Percentiles rank a stretch among this genome's conserved stretches.
These are phyloP conservation scores for Drosophila busckii DNA, from an alignment of 1,140 invertebrate genomes.

Conservation along the genomic window DNA sequence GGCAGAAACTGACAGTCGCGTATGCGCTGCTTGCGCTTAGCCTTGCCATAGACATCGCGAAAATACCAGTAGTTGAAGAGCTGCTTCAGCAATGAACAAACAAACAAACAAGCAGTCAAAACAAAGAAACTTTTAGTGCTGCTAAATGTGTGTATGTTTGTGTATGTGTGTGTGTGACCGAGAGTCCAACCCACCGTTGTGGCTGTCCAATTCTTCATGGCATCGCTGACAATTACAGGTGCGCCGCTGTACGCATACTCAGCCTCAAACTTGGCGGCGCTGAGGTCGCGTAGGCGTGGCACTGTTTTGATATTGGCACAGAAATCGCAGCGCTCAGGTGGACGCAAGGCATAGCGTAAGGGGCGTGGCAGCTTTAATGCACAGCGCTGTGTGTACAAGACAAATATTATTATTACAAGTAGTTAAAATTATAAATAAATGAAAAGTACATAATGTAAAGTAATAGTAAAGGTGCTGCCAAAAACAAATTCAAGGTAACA, in stretches of 20 bases:
- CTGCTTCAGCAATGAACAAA: constrained; percentile 42
- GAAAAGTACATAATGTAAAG: too few species aligned
- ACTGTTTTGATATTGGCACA: constrained; percentile 84
- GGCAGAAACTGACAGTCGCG: constrained; percentile 93
- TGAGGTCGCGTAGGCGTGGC: constrained; percentile 83
- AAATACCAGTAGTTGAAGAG: constrained; percentile 89
- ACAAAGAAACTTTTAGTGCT: too few species aligned
- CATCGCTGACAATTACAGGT: constrained; percentile 92
- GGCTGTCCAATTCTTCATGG: constrained; percentile 88
- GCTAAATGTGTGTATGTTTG: neutral
- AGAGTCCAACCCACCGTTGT: constrained; percentile 72
- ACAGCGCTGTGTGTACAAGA: constrained; percentile 79
- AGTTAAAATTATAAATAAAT: too few species aligned
- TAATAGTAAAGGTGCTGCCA: too few species aligned
- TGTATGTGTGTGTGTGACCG: neutral
- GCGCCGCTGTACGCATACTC: constrained; percentile 87
- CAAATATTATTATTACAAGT: too few species aligned
- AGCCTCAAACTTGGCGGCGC: constrained; percentile 84
- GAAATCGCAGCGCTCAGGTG: constrained; percentile 87
- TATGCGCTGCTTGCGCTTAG: constrained; percentile 80
- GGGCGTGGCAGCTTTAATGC: constrained; percentile 81
- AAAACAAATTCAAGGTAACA: too few species aligned
- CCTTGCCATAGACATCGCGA: constrained; percentile 84
- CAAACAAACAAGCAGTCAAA: too few species aligned
- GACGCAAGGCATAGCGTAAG: constrained; percentile 83